Conservation (phyloP, 2,888 invertebrate species). For the Callimorpha dominula region DNA sequence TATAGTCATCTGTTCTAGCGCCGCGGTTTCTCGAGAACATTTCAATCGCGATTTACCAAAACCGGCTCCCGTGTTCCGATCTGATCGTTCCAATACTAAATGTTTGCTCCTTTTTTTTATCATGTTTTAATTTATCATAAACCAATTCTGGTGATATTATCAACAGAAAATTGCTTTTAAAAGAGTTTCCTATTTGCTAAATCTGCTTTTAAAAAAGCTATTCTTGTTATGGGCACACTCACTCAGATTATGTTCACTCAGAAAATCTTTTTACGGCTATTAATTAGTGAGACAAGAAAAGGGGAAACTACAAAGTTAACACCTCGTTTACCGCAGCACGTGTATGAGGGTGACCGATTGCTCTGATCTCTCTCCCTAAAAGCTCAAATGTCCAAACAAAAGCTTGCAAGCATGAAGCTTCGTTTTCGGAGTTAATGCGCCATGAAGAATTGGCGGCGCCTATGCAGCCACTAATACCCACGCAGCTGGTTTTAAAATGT, state of each 20-base stretch:
- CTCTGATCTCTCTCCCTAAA: constrained; percentile 57
- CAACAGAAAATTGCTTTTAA: constrained; percentile 14
- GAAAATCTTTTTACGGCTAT: constrained; percentile 49
- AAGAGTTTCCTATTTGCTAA: constrained; percentile 28
- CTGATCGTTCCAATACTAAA: constrained; percentile 59
- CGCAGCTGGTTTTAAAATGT: constrained; percentile 37
- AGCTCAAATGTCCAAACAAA: constrained; percentile 62
- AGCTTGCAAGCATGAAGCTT: constrained; percentile 66
- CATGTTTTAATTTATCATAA: constrained; percentile 32
- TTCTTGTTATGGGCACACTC: constrained; percentile 33
- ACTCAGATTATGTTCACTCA: constrained; percentile 40
- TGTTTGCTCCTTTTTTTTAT: constrained; percentile 55
- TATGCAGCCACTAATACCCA: constrained; percentile 51
- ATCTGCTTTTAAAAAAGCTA: constrained; percentile 32
- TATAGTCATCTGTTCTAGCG: constrained; percentile 60
- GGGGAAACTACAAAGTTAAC: constrained; percentile 65
- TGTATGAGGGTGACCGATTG: constrained; percentile 72
- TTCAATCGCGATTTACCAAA: constrained; percentile 77
- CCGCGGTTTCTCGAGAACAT: constrained; percentile 60
- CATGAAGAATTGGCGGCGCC: constrained; percentile 69
- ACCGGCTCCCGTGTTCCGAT: constrained; percentile 72
- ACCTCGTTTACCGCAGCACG: constrained; percentile 71
- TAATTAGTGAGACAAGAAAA: constrained; percentile 61
- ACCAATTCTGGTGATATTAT: constrained; percentile 32
- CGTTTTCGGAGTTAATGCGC: constrained; percentile 66